Evolutionary conservation across 2,797 vertebrate species (phyloP).

Genomic region (Anguilla anguilla): DNA sequence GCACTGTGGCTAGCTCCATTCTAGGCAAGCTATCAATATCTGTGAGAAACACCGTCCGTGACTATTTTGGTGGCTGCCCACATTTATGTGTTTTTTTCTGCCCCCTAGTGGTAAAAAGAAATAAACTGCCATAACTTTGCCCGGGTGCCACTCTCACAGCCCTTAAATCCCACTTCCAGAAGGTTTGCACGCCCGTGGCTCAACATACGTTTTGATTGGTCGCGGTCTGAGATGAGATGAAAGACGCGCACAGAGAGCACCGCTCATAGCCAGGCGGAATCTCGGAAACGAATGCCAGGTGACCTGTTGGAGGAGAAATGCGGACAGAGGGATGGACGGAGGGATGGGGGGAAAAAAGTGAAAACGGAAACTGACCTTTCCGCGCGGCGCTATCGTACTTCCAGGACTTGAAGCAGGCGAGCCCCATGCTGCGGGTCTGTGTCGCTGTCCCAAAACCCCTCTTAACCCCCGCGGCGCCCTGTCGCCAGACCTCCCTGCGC

Average conservation of each 20-base stretch:
- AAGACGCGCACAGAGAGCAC: not conserved
- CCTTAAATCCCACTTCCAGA: not conserved
- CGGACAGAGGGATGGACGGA: not conserved
- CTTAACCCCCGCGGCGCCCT: slow-evolving; percentile 47
- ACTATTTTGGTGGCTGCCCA: not conserved
- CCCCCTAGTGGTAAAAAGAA: not conserved
- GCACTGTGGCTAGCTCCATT: not conserved
- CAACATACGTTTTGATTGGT: not conserved
- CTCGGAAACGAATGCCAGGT: not conserved
- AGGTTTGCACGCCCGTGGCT: not conserved
- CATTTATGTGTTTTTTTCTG: not conserved
- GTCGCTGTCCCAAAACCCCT: slow-evolving; percentile 35
- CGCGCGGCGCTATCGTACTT: slow-evolving; percentile 71
- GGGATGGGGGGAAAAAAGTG: not conserved
- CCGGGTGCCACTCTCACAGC: not conserved
- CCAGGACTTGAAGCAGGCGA: slow-evolving; percentile 83
- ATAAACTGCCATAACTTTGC: not conserved
- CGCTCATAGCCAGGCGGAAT: not conserved
- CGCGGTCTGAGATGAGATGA: not conserved
- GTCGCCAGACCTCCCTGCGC: slow-evolving; percentile 51
- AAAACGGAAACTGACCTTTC: slow-evolving; percentile 68
- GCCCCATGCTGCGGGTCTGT: slow-evolving; percentile 72
- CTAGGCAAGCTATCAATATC: not conserved
- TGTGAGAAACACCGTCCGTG: not conserved
- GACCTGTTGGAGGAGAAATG: not conserved